Base-by-base conservation (phyloP, 2,797 vertebrate species). In the Craterocephalus amniculus region DNA sequence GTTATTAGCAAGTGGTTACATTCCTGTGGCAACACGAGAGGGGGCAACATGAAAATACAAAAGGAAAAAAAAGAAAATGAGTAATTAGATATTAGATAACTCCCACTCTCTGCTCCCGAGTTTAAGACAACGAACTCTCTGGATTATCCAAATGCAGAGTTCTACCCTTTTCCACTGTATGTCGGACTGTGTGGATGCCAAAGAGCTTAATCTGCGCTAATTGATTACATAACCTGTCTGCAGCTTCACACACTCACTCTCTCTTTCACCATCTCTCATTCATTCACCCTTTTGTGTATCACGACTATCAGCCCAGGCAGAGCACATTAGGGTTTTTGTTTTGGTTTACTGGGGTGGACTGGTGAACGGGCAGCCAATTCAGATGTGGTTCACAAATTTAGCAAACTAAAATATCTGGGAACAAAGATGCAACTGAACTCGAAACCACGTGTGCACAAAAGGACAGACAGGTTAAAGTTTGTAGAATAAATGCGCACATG, bases 201-300 rank as follows among this genome's bases (percentile, higher is more conserved):
- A 86, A 87, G 84, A 87, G 83, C 80, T 87, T 92, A 91, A 93
- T 92, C 87, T 85, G 71, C 52, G 69, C 81, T 85, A 87, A 90
- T 58, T 88, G 83, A 81, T 92, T 92, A 58, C 77, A 76, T 88
- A 91, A 92, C 75, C 64, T 74, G 74, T 85, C 76, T 82, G 58
- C 72, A 57, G 60, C 56, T 70, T 70, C 67, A 49, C 68, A 31
- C 14, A 16, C 68, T 10, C 43, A 48, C 38, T 49, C 24, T 12
- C 59, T 43, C 43, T 68, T 59, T 67, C 18, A 8, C 65, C 29
- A 24, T 49, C 58, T 40, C 43, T 38, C 66, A 68, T 81, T 74
- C 76, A 70, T 82, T 73, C 75, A 72, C 54, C 65, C 66, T 67
- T 85, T 85, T 88, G 83, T 86, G 74, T 86, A 22, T 57, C 1